Conservation (phyloP, 2,797 vertebrate species). For the Peromyscus nudipes region DNA sequence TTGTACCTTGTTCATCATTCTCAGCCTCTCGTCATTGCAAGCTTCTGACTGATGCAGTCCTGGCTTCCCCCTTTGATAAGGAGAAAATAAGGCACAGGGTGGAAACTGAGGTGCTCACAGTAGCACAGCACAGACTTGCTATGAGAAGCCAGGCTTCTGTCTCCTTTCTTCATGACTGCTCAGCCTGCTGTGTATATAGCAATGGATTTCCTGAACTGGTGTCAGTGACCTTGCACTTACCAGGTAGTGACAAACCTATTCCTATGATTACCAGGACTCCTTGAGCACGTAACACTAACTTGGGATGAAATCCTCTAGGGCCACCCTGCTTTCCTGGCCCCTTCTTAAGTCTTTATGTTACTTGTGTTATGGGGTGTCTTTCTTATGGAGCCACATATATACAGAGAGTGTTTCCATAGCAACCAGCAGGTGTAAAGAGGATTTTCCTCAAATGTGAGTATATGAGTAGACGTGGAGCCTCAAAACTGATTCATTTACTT, state of each 20-base stretch:
- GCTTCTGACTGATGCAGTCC: background rate
- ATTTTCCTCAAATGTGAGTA: background rate
- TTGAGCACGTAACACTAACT: background rate
- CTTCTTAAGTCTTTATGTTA: background rate
- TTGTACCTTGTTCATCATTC: background rate
- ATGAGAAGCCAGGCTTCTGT: background rate
- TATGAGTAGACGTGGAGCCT: background rate
- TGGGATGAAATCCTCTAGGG: background rate
- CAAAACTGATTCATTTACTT: background rate
- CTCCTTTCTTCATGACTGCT: background rate
- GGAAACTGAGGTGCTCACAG: background rate
- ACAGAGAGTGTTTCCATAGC: slow-evolving; percentile 10
- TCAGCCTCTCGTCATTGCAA: background rate
- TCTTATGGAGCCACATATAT: background rate
- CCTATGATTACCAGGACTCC: background rate
- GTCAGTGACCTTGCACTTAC: background rate
- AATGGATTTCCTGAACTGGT: background rate
- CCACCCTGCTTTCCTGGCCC: background rate
- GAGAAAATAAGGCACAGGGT: background rate
- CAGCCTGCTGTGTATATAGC: background rate
- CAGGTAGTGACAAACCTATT: background rate
- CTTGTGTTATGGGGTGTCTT: background rate
- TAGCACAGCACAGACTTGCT: background rate
- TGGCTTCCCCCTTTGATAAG: background rate
- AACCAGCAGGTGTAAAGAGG: background rate